phyloP scores from a whole-genome alignment of 2,113 vertebrate species.

The Dryoscopus gambensis region DNA sequence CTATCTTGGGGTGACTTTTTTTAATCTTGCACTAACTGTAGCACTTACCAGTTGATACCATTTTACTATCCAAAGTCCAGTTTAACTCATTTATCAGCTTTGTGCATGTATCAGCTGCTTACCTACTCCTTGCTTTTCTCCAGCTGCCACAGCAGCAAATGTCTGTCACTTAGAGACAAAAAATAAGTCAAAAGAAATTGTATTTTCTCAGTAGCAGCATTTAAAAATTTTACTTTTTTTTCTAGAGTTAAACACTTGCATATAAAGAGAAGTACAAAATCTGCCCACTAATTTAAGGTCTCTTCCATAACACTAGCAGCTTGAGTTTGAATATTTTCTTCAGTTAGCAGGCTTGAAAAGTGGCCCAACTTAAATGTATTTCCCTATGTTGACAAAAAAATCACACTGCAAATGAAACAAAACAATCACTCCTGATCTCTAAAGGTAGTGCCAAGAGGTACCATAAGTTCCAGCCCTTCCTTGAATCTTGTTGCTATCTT shows the following conservation, averaged over 20 bases:
- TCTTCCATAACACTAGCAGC: background rate
- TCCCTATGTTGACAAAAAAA: background rate
- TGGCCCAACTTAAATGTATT: background rate
- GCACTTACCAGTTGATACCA: background rate
- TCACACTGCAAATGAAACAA: background rate
- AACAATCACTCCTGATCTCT: background rate
- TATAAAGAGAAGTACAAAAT: background rate
- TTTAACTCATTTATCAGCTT: background rate
- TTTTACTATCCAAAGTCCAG: background rate
- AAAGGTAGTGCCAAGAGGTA: background rate
- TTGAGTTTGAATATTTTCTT: background rate
- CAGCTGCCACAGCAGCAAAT: background rate
- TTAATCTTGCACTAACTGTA: background rate
- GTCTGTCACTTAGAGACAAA: background rate
- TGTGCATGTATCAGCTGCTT: fast-evolving
- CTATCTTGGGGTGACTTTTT: background rate
- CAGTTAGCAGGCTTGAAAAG: background rate
- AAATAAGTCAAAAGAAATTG: background rate
- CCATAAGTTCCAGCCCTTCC: background rate
- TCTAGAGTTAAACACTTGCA: background rate
- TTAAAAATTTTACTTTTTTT: fast-evolving
- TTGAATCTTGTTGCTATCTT: background rate
- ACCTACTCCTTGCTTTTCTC: background rate
- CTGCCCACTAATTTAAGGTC: background rate
- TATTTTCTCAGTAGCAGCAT: background rate